Evolutionary conservation across 2,797 vertebrate species (phyloP), one percentile per base, ranked within the genome.

Genomic region (Zalophus californianus): DNA sequence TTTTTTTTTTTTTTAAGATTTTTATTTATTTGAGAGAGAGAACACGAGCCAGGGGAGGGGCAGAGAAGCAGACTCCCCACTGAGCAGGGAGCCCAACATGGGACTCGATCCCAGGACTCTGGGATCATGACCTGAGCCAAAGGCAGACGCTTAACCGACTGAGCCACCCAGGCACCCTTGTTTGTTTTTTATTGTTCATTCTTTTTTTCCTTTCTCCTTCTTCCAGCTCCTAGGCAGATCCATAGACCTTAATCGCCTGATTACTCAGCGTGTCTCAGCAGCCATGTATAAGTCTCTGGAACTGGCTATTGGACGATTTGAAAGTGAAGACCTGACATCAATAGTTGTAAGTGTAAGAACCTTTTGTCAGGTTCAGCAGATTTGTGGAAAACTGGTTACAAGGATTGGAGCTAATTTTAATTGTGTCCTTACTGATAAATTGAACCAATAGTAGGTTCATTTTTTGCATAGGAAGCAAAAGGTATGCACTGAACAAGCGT

Each of bases 241-340:
- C 62, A 99, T 99, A 44, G 99, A 99, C 97, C 99, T 99, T 96
- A 99, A 99, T 98, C 98, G 99, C 0, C 99, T 99, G 96, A 99
- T 99, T 97, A 99, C 99, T 4, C 99, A 99, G 98, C 99, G 99
- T 44, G 99, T 99, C 82, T 99, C 99, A 0, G 99, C 99, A 10
- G 99, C 99, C 20, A 99, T 99, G 97, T 99, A 99, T 98, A 99
- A 99, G 96, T 99, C 99, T 20, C 98, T 99, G 89, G 99, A 99
- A 80, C 98, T 99, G 96, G 99, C 99, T 62, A 99, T 99, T 70
- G 99, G 99, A 62, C 99, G 99, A 25, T 99, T 99, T 16, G 99
- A 99, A 98, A 99, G 99, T 64, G 99, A 99, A 98, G 99, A 99
- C 97, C 99, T 99, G 97, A 99, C 99, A 7, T 99, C 99, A 18